phyloP scores from a whole-genome alignment of 2,888 invertebrate genomes.

The Apeira syringaria region DNA sequence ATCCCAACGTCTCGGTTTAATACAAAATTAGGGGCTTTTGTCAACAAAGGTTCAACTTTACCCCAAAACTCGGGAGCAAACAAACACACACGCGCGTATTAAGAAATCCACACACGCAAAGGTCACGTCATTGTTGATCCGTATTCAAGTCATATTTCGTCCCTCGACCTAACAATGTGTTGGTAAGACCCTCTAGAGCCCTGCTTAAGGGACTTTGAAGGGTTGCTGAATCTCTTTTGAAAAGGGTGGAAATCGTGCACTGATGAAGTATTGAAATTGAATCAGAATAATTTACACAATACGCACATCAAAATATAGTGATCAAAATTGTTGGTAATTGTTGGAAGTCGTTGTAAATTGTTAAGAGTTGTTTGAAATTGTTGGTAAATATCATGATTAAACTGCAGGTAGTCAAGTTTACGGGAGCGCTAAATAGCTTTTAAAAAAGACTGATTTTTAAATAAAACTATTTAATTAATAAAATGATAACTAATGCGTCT shows the following conservation, averaged over 20 bases:
- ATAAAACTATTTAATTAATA: too few species aligned
- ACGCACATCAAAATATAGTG: too few species aligned
- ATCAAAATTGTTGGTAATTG: too few species aligned
- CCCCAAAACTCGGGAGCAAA: conserved; percentile 19
- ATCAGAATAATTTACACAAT: neutral
- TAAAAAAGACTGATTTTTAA: too few species aligned
- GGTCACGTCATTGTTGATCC: conserved; percentile 34
- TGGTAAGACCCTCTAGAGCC: conserved; percentile 45
- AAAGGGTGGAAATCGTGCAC: conserved; percentile 30
- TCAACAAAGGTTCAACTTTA: conserved; percentile 31
- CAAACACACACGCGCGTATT: conserved; percentile 34
- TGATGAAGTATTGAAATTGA: conserved; percentile 28
- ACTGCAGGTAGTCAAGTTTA: too few species aligned
- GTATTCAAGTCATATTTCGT: conserved; percentile 45
- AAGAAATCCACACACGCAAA: conserved; percentile 37
- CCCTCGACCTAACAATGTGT: conserved; percentile 42
- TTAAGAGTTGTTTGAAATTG: too few species aligned
- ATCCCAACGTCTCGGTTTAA: conserved; percentile 29
- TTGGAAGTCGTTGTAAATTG: too few species aligned
- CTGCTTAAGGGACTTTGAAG: conserved; percentile 39
- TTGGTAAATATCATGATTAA: too few species aligned
- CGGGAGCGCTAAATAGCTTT: too few species aligned
- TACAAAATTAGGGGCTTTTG: conserved; percentile 31
- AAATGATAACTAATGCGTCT: too few species aligned
- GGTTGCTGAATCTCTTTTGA: conserved; percentile 27